These are phyloP conservation scores for Melanotaenia boesemani DNA, from an alignment of 2,797 vertebrate species.

Conservation along the genomic window DNA sequence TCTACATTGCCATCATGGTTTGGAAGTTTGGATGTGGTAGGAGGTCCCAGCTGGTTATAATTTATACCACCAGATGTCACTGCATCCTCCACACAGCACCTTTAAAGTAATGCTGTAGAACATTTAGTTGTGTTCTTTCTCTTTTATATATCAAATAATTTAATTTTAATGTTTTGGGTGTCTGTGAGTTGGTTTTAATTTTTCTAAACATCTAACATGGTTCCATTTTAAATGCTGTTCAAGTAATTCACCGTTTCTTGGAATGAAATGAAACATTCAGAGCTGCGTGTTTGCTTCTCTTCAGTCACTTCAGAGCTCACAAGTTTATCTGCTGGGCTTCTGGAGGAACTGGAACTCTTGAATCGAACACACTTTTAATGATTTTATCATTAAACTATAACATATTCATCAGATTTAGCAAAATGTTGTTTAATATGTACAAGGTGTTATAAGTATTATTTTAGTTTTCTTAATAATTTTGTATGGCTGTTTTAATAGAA, in stretches of 20 bases:
- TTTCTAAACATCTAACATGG: background rate
- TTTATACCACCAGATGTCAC: conserved; percentile 7
- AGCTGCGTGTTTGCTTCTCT: background rate
- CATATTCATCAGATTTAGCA: no score
- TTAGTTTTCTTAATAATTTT: no score
- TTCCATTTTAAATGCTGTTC: background rate
- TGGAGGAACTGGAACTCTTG: background rate
- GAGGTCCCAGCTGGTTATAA: background rate
- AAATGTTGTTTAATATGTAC: no score
- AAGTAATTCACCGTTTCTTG: background rate
- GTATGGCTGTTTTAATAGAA: no score
- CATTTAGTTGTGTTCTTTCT: background rate
- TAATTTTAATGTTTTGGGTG: no score
- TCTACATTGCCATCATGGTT: no score
- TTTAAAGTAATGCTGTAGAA: background rate
- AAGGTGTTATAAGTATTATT: no score
- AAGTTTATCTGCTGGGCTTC: background rate
- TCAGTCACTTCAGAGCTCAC: background rate
- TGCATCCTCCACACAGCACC: background rate
- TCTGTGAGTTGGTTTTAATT: background rate
- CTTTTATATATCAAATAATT: no score
- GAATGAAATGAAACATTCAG: background rate
- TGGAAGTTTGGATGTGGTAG: no score
- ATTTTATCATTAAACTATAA: no score
- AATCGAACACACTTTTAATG: no score